Conservation (phyloP, 2,888 invertebrate species). For the Calliscelio sp. region DNA sequence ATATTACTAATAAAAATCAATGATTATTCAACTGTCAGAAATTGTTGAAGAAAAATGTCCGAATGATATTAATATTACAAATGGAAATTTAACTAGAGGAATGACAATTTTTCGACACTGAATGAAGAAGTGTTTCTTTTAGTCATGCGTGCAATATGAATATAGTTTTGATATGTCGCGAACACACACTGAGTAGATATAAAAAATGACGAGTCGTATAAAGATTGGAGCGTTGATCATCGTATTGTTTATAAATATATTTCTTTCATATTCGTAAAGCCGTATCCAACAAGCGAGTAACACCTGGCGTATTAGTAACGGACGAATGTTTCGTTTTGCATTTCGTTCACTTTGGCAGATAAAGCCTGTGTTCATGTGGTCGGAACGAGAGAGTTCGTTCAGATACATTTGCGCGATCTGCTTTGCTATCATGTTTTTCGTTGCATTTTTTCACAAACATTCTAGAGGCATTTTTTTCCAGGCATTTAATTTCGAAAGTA, state of each 20-base stretch:
- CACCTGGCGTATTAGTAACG: constrained; percentile 78
- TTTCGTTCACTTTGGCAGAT: constrained; percentile 75
- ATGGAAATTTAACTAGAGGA: too few relatives aligned
- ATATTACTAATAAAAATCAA: too few relatives aligned
- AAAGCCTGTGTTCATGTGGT: constrained; percentile 75
- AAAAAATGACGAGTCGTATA: constrained; percentile 29
- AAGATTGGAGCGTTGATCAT: constrained; percentile 46
- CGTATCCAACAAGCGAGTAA: constrained; percentile 65
- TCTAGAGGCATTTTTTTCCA: constrained; percentile 58
- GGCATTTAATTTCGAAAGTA: constrained; percentile 68
- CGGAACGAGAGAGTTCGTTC: constrained; percentile 76
- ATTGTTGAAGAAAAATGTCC: too few relatives aligned
- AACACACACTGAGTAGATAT: neutral
- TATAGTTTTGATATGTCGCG: neutral
- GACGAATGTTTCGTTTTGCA: constrained; percentile 75
- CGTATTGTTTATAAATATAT: constrained; percentile 66
- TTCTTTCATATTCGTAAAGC: constrained; percentile 63
- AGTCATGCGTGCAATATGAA: neutral
- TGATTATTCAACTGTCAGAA: too few relatives aligned
- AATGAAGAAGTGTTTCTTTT: neutral
- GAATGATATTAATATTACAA: too few relatives aligned
- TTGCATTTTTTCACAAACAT: constrained; percentile 73
- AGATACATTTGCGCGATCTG: constrained; percentile 77
- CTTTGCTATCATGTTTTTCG: constrained; percentile 71
- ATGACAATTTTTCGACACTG: too few relatives aligned